Evolutionary conservation across 2,888 invertebrate genomes (phyloP).

Genomic region (Campoletis raptor): DNA sequence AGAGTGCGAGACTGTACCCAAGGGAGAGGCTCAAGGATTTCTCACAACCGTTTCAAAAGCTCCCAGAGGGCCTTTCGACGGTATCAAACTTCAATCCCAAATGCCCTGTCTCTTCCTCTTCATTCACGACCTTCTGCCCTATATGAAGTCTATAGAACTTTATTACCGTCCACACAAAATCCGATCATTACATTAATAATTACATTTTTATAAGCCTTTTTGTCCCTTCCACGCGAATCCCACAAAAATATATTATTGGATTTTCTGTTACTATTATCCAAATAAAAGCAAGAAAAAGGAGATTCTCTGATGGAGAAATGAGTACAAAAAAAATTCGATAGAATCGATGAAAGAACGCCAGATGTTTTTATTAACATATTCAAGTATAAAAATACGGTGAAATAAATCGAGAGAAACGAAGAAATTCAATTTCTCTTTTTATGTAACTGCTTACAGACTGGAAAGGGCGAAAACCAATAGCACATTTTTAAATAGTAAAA

Average conservation of each 20-base stretch:
- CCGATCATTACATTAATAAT: not conserved
- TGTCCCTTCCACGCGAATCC: not conserved
- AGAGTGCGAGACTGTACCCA: slow-evolving; percentile 4
- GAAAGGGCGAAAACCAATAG: slow-evolving; percentile 21
- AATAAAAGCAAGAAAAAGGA: not conserved
- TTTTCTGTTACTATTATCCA: not conserved
- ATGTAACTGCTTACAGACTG: not conserved
- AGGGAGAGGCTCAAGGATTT: slow-evolving; percentile 48
- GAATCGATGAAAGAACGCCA: slow-evolving; percentile 8
- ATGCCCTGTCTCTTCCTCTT: slow-evolving; percentile 20
- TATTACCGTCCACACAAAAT: not conserved
- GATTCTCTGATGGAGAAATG: not conserved
- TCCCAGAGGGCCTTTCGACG: slow-evolving; percentile 49
- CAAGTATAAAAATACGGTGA: not conserved
- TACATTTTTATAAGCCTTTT: not conserved
- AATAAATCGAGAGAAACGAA: not conserved
- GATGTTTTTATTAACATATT: not conserved
- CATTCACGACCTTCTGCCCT: slow-evolving; percentile 25
- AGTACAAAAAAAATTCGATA: not conserved
- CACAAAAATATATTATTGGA: not conserved
- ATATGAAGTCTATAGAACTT: slow-evolving; percentile 35
- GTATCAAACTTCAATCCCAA: slow-evolving; percentile 59
- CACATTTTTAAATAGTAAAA: not conserved
- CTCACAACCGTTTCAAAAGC: slow-evolving; percentile 54
- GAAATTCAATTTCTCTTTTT: not conserved